These are phyloP conservation scores for Diarsia brunnea DNA, from an alignment of 2,888 invertebrate species.

Conservation along the genomic window DNA sequence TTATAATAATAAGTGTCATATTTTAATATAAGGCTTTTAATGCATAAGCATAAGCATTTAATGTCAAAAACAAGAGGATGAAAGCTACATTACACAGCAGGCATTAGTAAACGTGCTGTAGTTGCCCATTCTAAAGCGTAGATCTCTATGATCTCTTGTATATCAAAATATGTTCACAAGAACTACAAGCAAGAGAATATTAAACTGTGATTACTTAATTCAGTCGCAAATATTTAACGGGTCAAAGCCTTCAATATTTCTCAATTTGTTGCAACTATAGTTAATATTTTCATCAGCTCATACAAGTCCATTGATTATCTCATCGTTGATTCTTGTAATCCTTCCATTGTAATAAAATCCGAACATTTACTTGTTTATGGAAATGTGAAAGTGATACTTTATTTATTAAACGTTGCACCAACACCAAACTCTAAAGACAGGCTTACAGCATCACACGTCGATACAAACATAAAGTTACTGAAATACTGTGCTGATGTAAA, in stretches of 20 bases:
- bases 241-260: neutral
- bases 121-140: too few relatives aligned
- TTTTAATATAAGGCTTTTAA: neutral
- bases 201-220: slow-evolving; percentile 5
- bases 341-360: slow-evolving; percentile 37
- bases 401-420: slow-evolving; percentile 26
- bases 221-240: slow-evolving; percentile 2
- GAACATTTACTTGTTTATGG: slow-evolving; percentile 42
- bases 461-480: neutral
- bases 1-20: neutral
- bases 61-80: too few relatives aligned
- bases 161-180: too few relatives aligned
- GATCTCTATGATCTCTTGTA: too few relatives aligned
- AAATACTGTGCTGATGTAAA: neutral
- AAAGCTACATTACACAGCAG: too few relatives aligned
- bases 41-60: neutral
- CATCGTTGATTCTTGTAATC: slow-evolving; percentile 18
- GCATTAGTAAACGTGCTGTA: too few relatives aligned
- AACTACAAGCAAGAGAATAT: neutral
- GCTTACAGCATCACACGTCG: slow-evolving; percentile 7
- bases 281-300: slow-evolving; percentile 22
- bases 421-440: slow-evolving; percentile 9
- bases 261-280: neutral
- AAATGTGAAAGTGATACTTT: slow-evolving; percentile 51
- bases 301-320: slow-evolving; percentile 17